These are phyloP conservation scores for Diplolepis rosae DNA, from an alignment of 2,888 invertebrate genomes.

Conservation along the genomic window DNA sequence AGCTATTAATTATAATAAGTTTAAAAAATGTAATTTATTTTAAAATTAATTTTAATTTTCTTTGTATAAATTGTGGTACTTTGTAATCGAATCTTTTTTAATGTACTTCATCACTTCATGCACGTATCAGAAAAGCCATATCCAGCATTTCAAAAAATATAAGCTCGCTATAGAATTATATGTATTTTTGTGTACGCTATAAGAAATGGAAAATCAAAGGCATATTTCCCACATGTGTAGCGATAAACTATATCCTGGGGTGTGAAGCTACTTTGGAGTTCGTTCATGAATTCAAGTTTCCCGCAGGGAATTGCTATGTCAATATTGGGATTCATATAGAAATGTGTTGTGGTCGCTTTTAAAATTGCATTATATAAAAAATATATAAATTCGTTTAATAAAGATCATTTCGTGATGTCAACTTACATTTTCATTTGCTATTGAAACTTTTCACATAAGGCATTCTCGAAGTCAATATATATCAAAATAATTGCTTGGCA, in stretches of 20 bases:
- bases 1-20: too few species aligned
- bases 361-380: not conserved
- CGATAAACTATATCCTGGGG: slow-evolving; percentile 11
- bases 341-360: not conserved
- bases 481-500: too few species aligned
- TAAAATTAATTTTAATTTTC: not conserved
- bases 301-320: slow-evolving; percentile 10
- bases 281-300: not conserved
- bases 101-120: not conserved
- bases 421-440: not conserved
- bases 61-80: not conserved
- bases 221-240: slow-evolving; percentile 10
- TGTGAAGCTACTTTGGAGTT: slow-evolving; percentile 20
- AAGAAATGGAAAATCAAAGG: not conserved
- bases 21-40: not conserved
- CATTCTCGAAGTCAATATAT: too few species aligned
- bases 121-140: not conserved
- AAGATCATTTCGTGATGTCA: not conserved
- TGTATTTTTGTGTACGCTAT: not conserved
- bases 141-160: not conserved
- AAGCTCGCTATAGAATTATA: slow-evolving; percentile 19
- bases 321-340: not conserved
- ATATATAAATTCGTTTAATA: not conserved
- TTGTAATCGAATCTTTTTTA: not conserved
- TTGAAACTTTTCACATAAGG: not conserved